Evolutionary conservation across 2,888 invertebrate genomes (phyloP), one percentile per base, ranked within the genome.

Genomic region (Balanococcus diminutus): DNA sequence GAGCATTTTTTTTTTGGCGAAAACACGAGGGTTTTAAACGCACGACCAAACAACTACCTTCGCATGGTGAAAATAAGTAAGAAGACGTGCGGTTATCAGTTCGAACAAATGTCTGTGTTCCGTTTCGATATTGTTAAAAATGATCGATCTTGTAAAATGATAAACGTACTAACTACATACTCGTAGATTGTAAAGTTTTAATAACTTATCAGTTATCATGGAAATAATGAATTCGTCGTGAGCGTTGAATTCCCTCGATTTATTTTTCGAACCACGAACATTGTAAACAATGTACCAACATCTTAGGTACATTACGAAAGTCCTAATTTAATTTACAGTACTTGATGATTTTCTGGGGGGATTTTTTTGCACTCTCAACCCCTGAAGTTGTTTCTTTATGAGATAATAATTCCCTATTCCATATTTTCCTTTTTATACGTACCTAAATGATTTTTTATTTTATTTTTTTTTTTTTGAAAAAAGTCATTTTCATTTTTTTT

Each of bases 51-150:
- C 19, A 79, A 36, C 8, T n/a, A 79, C 75, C 75, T 79, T 79
- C 36, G 75, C 75, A 79, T 79, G 75, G 19, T 79, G 36, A 79
- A 79, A 79, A 79, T 79, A 36, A 79, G 75, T 79, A 79, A 16
- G 36, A 79, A 36, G 36, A n/a, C n/a, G n/a, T 19, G 28, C 36
- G 36, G 36, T 79, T 79, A 79, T 19, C 3, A 67, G 5, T 5
- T 79, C 19, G 75, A 19, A 36, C 19, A 36, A 19, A 36, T 79
- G 36, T 36, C 75, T n/a, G n/a, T n/a, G n/a, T n/a, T 79, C 19
- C 75, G 75, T 4, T 79, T 36, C n/a, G n/a, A n/a, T n/a, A n/a
- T 19, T 19, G 32, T 79, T 79, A 36, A 72, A 32, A 72, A 32
- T 36, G 75, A 36, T 19, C 32, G 75, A 79, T 36, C n/a, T n/a